Evolutionary conservation across 1,140 invertebrate species (phyloP).

Genomic region (Neodiprion lecontei): DNA sequence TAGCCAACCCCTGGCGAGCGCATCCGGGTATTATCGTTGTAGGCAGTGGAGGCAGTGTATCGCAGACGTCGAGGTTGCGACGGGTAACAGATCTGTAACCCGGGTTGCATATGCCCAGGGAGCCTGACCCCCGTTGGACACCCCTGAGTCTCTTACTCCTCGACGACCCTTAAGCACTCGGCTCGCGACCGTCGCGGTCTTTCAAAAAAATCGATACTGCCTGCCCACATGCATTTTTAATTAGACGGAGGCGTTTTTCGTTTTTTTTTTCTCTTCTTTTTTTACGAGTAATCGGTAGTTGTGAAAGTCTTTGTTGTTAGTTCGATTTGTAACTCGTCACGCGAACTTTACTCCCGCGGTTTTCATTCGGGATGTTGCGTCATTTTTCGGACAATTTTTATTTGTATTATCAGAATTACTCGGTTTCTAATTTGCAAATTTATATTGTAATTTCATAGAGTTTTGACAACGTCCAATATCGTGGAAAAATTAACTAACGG

Average conservation of each 20-base stretch:
- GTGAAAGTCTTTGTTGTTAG: too few relatives aligned
- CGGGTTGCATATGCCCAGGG: not conserved
- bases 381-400: too few relatives aligned
- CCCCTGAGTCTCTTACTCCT: not conserved
- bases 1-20: not conserved
- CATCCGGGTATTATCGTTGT: not conserved
- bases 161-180: not conserved
- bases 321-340: too few relatives aligned
- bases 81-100: not conserved
- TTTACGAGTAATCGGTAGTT: too few relatives aligned
- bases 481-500: too few relatives aligned
- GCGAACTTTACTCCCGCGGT: too few relatives aligned
- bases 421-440: too few relatives aligned
- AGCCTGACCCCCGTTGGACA: not conserved
- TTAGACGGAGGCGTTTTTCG: conserved; percentile 5
- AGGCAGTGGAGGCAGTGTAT: not conserved
- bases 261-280: too few relatives aligned
- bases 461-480: too few relatives aligned
- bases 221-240: conserved; percentile 18
- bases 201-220: conserved; percentile 20
- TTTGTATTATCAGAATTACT: too few relatives aligned
- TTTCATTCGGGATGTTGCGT: too few relatives aligned
- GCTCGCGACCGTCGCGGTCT: not conserved
- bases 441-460: too few relatives aligned
- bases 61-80: not conserved